These are phyloP conservation scores for Yponomeuta plumbellus DNA, from an alignment of 2,888 invertebrate genomes.

Conservation along the genomic window DNA sequence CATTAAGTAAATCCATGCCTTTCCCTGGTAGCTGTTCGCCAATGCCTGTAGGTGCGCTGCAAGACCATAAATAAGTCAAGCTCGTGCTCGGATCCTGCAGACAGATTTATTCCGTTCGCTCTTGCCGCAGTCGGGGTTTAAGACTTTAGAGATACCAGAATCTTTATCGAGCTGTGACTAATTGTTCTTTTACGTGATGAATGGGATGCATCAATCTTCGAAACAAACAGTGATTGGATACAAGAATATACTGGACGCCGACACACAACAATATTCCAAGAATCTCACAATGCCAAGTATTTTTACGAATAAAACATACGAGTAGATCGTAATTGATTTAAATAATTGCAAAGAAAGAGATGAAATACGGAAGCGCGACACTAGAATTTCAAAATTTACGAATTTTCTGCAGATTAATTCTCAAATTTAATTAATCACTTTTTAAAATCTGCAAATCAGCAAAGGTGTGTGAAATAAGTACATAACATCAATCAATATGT, in stretches of 20 bases:
- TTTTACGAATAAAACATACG: too few relatives aligned
- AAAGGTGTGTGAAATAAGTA: too few relatives aligned
- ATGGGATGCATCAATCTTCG: background rate
- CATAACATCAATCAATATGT: too few relatives aligned
- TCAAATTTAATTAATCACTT: too few relatives aligned
- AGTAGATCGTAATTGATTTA: too few relatives aligned
- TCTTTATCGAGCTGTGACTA: conserved; percentile 3
- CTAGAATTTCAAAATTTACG: too few relatives aligned
- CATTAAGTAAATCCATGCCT: background rate
- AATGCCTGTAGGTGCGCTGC: conserved; percentile 24
- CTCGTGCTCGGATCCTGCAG: conserved; percentile 24
- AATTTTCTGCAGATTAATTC: too few relatives aligned
- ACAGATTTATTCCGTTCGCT: conserved; percentile 24
- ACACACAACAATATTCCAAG: too few relatives aligned
- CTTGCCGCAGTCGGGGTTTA: background rate
- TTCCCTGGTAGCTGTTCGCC: conserved; percentile 4
- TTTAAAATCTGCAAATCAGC: too few relatives aligned
- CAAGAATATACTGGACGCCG: background rate
- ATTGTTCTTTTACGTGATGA: background rate
- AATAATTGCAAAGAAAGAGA: too few relatives aligned
- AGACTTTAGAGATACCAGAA: background rate
- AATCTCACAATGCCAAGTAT: too few relatives aligned
- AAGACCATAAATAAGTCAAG: conserved; percentile 45
- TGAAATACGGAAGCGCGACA: too few relatives aligned
- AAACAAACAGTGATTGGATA: background rate